Evolutionary conservation across 2,888 invertebrate genomes (phyloP).

Genomic region (Odontocerum albicorne): DNA sequence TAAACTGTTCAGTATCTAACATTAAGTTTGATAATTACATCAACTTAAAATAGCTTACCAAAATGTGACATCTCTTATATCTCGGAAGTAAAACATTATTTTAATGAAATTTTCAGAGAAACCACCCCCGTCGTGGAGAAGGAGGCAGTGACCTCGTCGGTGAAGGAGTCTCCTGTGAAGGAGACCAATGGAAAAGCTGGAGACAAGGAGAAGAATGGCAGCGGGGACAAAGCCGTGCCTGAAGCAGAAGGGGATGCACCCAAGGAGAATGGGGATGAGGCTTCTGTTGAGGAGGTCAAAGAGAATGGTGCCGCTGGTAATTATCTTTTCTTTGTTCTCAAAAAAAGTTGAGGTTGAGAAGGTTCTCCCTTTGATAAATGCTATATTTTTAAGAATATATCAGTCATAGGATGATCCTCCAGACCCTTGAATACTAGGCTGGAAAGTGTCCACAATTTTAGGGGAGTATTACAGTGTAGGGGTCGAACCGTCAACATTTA

Average conservation of each 20-base stretch:
- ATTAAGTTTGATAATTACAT: no score
- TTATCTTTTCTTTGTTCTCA: background rate
- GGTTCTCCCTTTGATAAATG: no score
- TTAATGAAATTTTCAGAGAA: constrained; percentile 40
- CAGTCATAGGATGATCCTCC: no score
- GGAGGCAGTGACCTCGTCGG: constrained; percentile 42
- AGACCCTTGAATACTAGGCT: no score
- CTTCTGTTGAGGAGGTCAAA: constrained; percentile 39
- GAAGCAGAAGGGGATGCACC: constrained; percentile 42
- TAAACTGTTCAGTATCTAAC: no score
- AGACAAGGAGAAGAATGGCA: constrained; percentile 44
- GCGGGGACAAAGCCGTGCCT: constrained; percentile 46
- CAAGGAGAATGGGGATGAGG: constrained; percentile 42
- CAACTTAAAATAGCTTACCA: no score
- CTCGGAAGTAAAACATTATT: background rate
- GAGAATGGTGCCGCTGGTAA: constrained; percentile 44
- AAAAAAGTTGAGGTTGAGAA: no score
- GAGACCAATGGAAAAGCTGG: constrained; percentile 49
- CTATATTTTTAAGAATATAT: no score
- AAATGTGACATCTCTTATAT: background rate
- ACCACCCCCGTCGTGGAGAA: constrained; percentile 40
- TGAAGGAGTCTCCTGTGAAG: constrained; percentile 54
- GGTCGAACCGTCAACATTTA: no score
- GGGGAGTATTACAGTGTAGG: no score
- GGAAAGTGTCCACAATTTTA: no score